phyloP scores from a whole-genome alignment of 2,113 vertebrate genomes.

The Apodemus speciosus region DNA sequence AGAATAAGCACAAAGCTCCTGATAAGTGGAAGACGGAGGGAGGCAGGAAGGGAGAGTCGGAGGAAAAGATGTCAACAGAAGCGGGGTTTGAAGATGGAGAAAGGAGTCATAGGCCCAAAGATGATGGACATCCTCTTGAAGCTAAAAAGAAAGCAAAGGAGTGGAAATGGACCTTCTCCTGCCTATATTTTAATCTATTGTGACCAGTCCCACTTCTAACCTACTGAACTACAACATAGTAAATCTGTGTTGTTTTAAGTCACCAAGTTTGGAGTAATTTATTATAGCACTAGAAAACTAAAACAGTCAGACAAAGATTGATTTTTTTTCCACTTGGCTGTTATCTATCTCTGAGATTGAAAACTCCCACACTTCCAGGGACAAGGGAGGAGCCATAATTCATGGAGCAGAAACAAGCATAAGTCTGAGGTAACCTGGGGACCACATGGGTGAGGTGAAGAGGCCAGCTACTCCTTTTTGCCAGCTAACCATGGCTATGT shows the following conservation, averaged over 20 bases:
- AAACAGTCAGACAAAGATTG: not conserved
- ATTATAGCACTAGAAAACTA: conserved; percentile 31
- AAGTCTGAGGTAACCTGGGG: conserved; percentile 41
- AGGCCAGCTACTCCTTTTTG: conserved; percentile 36
- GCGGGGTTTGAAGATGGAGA: not conserved
- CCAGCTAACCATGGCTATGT: conserved; percentile 7
- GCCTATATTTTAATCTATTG: not conserved
- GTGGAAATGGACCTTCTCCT: not conserved
- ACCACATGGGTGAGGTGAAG: not conserved
- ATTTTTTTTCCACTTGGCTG: conserved; percentile 10
- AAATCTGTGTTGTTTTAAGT: conserved; percentile 31
- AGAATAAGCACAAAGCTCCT: not conserved
- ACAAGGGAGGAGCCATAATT: conserved; percentile 52
- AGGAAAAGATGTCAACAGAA: not conserved
- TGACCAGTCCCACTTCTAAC: not conserved
- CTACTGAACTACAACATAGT: not conserved
- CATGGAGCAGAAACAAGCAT: not conserved
- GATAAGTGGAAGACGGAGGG: not conserved
- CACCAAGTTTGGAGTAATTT: conserved; percentile 20
- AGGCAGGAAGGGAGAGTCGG: not conserved
- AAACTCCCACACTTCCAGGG: not conserved
- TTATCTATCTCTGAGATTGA: not conserved
- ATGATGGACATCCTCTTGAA: not conserved
- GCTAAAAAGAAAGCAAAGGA: not conserved
- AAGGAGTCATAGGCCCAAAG: not conserved